Evolutionary conservation across 2,113 vertebrate species (phyloP), one percentile per base, ranked within the genome.

Genomic region (Pangasianodon hypophthalmus): DNA sequence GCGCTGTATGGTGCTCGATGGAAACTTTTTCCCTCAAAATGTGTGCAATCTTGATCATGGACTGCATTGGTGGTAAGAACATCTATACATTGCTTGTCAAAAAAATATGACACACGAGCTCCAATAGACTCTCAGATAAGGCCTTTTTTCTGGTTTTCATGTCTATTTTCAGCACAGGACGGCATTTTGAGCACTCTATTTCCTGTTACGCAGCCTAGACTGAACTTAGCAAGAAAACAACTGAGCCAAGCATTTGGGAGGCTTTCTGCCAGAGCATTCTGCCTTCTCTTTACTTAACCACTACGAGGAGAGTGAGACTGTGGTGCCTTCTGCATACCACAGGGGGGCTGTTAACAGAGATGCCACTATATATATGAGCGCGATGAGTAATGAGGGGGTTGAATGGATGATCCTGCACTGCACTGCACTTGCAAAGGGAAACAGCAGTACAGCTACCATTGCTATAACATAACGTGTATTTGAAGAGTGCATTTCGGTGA

Each of bases 191-290:
- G 86, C 85, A 54, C 86, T 90, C 90, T 83, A 85, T 88, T 92
- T 92, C 91, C 90, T 91, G 89, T 88, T 93, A 92, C 90, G 83
- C 77, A 86, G 89, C 18, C 84, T 87, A 92, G 87, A 91, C 71
- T 92, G 83, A 92, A 92, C 67, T 92, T 87, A 52, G 87, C 89
- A 92, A 90, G 82, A 87, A 91, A 92, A 85, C 62, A 88, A 79
- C 84, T 85, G 84, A 88, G 88, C 80, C 79, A 88, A 88, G 84
- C 58, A 90, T 58, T 79, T 29, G 58, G 87, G 77, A 86, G 87
- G 90, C 88, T 88, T 71, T 21, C 60, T 85, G 88, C 88, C 89
- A 91, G 80, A 60, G 79, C 83, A 87, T 87, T 84, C 88, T 91
- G 85, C 84, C 87, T 85, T 90, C 62, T 83, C 86, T 84, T 84